Conservation (phyloP, 2,888 invertebrate species). For the Cabera pusaria region DNA sequence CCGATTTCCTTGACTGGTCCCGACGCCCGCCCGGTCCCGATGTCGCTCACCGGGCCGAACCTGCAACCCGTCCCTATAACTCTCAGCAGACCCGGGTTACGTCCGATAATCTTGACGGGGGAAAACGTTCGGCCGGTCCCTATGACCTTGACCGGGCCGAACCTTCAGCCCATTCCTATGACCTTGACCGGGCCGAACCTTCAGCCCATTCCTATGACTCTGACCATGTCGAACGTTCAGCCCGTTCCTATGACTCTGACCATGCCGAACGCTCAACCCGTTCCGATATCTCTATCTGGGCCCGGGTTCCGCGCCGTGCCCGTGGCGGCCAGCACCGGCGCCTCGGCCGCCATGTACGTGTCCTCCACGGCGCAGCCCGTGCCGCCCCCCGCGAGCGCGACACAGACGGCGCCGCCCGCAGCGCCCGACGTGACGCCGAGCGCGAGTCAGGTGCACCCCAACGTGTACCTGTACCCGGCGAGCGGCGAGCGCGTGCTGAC, state of each 20-base stretch:
- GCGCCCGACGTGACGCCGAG: not conserved
- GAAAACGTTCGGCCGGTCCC: constrained; percentile 3
- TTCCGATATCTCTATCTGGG: too few species aligned
- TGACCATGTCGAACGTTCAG: too few species aligned
- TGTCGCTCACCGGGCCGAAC: constrained; percentile 13
- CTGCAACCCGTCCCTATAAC: constrained; percentile 21
- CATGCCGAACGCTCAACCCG: too few species aligned
- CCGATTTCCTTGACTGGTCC: constrained; percentile 12
- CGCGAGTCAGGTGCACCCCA: not conserved
- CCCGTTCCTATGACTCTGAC: too few species aligned
- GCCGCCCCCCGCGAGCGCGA: not conserved
- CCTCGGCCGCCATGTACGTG: constrained; percentile 1
- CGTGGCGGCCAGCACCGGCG: not conserved
- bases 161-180: constrained; percentile 4
- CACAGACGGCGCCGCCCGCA: not conserved
- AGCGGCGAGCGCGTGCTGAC: not conserved
- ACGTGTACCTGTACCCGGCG: too few species aligned
- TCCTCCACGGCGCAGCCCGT: not conserved
- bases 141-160: constrained; percentile 1
- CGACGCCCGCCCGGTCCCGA: constrained; percentile 13
- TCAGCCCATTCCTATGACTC: too few species aligned
- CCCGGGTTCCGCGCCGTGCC: not conserved
- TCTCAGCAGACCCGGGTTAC: constrained; percentile 19
- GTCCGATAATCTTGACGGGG: constrained; percentile 16
- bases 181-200: too few species aligned